These are phyloP conservation scores for Aselliscus stoliczkanus DNA, from an alignment of 2,797 vertebrate species.

Conservation along the genomic window DNA sequence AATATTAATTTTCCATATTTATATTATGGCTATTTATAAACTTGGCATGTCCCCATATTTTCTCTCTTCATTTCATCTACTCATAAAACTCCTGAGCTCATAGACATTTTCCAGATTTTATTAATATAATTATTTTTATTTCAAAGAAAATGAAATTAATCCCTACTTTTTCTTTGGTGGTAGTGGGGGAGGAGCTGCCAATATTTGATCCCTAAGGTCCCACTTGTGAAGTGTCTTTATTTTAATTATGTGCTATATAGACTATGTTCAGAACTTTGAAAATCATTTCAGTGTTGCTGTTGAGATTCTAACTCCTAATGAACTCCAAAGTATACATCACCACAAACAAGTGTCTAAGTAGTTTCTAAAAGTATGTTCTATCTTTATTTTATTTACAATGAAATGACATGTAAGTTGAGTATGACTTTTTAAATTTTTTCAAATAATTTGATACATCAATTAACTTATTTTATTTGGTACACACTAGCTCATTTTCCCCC, in stretches of 20 bases:
- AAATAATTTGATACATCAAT: not conserved
- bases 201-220: not conserved
- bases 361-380: not conserved
- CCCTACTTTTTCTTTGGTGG: not conserved
- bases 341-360: not conserved
- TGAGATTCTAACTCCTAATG: not conserved
- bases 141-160: not conserved
- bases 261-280: not conserved
- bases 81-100: not conserved
- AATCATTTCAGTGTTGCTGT: not conserved
- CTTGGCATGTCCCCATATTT: not conserved
- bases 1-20: not conserved
- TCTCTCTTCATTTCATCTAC: not conserved
- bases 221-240: not conserved
- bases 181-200: not conserved
- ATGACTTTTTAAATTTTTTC: not conserved
- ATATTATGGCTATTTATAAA: not conserved
- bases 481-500: not conserved
- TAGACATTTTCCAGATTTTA: not conserved
- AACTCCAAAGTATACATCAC: not conserved
- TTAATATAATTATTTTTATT: not conserved
- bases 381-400: not conserved
- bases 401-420: rapidly evolving
- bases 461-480: not conserved
- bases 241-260: not conserved